Conservation (phyloP, 1,140 invertebrate species). For the Drosophila nigromelanica region DNA sequence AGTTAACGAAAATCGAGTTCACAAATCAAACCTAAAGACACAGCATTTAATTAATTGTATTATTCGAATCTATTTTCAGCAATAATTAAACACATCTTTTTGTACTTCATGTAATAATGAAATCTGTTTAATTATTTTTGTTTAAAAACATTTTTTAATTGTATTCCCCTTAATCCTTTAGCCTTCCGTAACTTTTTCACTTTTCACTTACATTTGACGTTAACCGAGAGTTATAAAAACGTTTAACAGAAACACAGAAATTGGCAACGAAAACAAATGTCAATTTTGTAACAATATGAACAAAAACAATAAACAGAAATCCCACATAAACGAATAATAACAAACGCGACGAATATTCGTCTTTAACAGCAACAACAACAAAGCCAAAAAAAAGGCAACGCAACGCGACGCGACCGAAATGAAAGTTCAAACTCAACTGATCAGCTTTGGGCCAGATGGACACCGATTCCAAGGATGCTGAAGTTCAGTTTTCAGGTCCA, state of each 20-base stretch:
- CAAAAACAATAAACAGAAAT: slow-evolving; percentile 59
- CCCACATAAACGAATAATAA: slow-evolving; percentile 72
- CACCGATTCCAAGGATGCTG: slow-evolving; percentile 57
- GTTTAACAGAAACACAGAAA: slow-evolving; percentile 31
- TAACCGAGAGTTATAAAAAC: slow-evolving; percentile 14
- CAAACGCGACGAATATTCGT: slow-evolving; percentile 47
- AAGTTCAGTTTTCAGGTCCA: slow-evolving; percentile 51
- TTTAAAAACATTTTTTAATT: neutral
- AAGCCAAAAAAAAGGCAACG: slow-evolving; percentile 44
- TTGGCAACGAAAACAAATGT: slow-evolving; percentile 51
- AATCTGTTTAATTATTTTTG: no score
- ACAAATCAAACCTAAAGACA: no score
- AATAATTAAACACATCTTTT: no score
- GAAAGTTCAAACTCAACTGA: slow-evolving; percentile 82
- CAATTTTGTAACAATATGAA: slow-evolving; percentile 43
- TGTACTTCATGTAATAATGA: no score
- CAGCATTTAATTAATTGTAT: no score
- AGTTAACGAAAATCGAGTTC: no score
- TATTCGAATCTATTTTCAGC: no score
- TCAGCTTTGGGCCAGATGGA: slow-evolving; percentile 27
- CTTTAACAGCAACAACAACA: slow-evolving; percentile 40
- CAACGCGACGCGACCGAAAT: slow-evolving; percentile 77
- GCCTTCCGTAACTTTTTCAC: slow-evolving; percentile 2
- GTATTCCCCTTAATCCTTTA: neutral
- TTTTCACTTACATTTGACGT: slow-evolving; percentile 23